These are phyloP conservation scores for Rhinogobius similis DNA, from an alignment of 2,113 vertebrate species.

Conservation along the genomic window DNA sequence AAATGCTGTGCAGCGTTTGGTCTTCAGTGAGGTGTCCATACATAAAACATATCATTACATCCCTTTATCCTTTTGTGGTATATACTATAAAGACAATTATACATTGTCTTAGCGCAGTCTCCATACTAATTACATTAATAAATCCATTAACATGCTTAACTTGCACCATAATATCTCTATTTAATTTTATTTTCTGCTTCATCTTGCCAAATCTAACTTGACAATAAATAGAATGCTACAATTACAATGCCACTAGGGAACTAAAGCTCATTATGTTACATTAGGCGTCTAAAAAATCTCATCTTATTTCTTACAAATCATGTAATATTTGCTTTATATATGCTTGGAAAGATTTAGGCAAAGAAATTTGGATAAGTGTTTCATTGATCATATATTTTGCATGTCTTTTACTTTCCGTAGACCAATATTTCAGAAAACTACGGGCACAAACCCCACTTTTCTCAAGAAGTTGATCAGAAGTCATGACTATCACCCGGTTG, in stretches of 20 bases:
- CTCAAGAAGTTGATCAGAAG: slow-evolving; percentile 82
- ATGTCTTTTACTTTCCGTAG: slow-evolving; percentile 80
- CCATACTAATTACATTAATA: neutral
- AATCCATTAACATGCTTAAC: neutral
- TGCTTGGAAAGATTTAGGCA: neutral
- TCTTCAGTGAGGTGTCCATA: slow-evolving; percentile 2
- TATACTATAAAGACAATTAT: neutral
- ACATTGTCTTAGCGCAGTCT: no score
- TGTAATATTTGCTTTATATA: neutral
- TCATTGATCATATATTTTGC: slow-evolving; percentile 44
- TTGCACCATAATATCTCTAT: neutral
- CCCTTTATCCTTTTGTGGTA: neutral
- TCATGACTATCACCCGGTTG: slow-evolving; percentile 64
- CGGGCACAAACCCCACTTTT: slow-evolving; percentile 45
- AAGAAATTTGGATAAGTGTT: neutral
- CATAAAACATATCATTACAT: neutral
- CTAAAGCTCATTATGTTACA: neutral
- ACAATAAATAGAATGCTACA: no score
- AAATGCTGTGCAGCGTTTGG: slow-evolving; percentile 3
- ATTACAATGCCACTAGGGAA: no score
- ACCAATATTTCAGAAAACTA: slow-evolving; percentile 46
- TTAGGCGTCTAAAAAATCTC: neutral
- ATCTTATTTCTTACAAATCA: neutral
- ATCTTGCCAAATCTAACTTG: no score
- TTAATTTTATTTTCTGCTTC: no score